A percentile compares a stretch with the other conserved stretches of the same genome.
These are phyloP conservation scores for Neoniphon sammara DNA, from an alignment of 2,797 vertebrate species.

Conservation along the genomic window DNA sequence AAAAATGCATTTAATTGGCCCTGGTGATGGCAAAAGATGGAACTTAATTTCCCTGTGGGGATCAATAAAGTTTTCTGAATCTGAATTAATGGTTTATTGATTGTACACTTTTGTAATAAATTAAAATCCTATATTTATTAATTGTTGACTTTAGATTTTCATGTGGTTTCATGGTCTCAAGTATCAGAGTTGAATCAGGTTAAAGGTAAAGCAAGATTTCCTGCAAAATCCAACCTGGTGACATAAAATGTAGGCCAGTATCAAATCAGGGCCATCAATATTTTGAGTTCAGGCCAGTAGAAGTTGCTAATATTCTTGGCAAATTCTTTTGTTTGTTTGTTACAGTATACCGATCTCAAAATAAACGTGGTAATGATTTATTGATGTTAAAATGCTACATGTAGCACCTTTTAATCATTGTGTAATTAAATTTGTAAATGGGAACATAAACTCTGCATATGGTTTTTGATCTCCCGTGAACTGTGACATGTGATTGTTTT, in stretches of 20 bases:
- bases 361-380: not conserved
- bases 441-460: not conserved
- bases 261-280: too few relatives aligned
- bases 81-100: not conserved
- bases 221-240: not conserved
- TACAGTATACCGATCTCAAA: too few relatives aligned
- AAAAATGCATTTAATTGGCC: not conserved
- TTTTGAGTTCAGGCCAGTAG: too few relatives aligned
- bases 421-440: not conserved
- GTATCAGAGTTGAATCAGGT: not conserved
- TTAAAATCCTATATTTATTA: too few relatives aligned
- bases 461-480: not conserved
- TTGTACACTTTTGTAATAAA: not conserved
- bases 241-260: too few relatives aligned
- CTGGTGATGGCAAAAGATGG: not conserved
- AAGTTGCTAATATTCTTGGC: not conserved
- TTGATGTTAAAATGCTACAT: not conserved
- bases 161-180: not conserved
- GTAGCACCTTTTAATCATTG: not conserved
- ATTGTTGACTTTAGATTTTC: not conserved
- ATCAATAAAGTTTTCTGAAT: too few relatives aligned
- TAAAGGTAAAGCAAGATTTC: not conserved
- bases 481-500: not conserved
- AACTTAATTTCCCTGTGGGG: not conserved
- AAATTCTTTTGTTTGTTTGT: not conserved